phyloP scores from a whole-genome alignment of 2,797 vertebrate species.

The Chiroxiphia lanceolata region DNA sequence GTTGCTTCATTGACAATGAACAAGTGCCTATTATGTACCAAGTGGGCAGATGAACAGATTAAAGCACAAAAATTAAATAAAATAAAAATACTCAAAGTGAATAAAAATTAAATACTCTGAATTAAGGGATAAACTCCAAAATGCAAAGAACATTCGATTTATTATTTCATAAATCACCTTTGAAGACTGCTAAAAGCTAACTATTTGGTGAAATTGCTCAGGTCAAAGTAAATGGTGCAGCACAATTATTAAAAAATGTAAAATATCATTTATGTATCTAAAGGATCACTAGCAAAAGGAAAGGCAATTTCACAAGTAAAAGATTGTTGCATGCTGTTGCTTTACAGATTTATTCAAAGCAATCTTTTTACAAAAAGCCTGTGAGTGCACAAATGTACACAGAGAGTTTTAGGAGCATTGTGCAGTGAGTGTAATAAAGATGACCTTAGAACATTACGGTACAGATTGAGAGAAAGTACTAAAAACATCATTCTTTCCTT shows the following conservation, averaged over 20 bases:
- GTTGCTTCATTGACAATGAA: not conserved
- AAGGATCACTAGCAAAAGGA: slow-evolving; percentile 22
- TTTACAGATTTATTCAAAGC: slow-evolving; percentile 8
- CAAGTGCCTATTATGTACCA: not conserved
- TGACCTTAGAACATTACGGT: not conserved
- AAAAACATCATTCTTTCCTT: not conserved
- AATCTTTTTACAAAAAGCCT: not conserved
- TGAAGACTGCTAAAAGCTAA: not conserved
- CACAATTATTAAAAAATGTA: slow-evolving; percentile 29
- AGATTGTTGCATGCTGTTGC: slow-evolving; percentile 1
- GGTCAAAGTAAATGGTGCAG: slow-evolving; percentile 24
- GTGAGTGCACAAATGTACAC: not conserved
- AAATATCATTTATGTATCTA: slow-evolving; percentile 49
- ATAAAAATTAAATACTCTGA: not conserved
- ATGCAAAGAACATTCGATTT: slow-evolving; percentile 7
- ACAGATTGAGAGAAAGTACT: not conserved
- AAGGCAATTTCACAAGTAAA: slow-evolving; percentile 6
- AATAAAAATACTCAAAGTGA: not conserved
- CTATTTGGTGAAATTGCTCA: slow-evolving; percentile 9
- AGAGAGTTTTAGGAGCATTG: not conserved
- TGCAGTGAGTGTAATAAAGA: not conserved
- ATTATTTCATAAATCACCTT: slow-evolving; percentile 28
- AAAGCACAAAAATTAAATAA: not conserved
- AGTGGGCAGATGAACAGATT: not conserved
- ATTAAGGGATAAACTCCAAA: slow-evolving; percentile 17